Base-by-base conservation (phyloP, 2,113 vertebrate genomes). In the Pomatorhinus ruficollis region DNA sequence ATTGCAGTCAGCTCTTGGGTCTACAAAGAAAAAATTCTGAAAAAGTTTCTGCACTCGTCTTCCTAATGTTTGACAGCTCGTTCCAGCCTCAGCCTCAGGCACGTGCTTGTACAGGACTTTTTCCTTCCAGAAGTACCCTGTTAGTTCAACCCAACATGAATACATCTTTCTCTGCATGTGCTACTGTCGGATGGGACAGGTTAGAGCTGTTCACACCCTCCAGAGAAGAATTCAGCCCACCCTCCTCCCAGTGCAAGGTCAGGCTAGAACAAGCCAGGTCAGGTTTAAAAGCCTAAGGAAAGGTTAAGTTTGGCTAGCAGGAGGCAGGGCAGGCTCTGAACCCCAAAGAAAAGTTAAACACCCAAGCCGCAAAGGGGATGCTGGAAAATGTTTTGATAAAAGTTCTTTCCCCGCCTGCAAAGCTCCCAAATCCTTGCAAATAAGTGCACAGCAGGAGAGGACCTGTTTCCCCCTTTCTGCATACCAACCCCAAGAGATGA, bases 171-270 rank as follows among this genome's bases (percentile, higher is more conserved):
- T 50, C 54, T 63, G 10, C 47, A 31, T 0, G 0, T 21, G 2
- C 9, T 30, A 2, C 25, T 27, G 3, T 13, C 0, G 0, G 14
- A 69, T 25, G 4, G 9, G 25, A 53, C 9, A 15, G 17, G 14
- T 63, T 56, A 74, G 28, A 74, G 52, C 52, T 66, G 10, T 33
- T 47, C 50, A 25, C 18, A 50, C 20, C 20, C 13, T 61, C 57
- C 31, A 35, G 28, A 69, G 37, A 44, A 85, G 49, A 42, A 24
- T 18, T 30, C 37, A 77, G 70, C 59, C 45, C 60, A 71, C 40
- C 40, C 71, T 47, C 80, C 69, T 75, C 53, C 74, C 66, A 57
- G 63, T 25, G 30, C 79, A 74, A 92, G 88, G 90, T 79, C 94
- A 95, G 78, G 72, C 28, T 61, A 85, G 64, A 60, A 93, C 60